Percentiles rank a stretch among this genome's conserved stretches.
Conservation (phyloP, 1,140 invertebrate species). For the Pemphigus obesinymphae region DNA sequence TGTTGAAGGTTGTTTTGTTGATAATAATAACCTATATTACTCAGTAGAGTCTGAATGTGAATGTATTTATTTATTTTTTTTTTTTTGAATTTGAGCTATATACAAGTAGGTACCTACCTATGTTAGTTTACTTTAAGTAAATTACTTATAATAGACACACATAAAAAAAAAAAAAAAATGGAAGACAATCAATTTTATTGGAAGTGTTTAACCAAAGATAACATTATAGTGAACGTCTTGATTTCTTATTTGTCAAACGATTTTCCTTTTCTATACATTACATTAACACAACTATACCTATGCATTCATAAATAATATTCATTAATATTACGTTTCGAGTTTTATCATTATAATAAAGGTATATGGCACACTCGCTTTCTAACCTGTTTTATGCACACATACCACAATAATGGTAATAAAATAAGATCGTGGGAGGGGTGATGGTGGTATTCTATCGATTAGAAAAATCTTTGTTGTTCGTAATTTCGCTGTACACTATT, state of each 20-base stretch:
- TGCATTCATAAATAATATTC: neutral
- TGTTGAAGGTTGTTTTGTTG: too few species aligned
- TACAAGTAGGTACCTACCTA: too few species aligned
- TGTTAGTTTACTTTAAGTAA: neutral
- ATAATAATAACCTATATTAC: too few species aligned
- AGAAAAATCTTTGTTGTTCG: constrained; percentile 24
- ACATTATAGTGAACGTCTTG: neutral
- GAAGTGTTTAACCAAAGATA: neutral
- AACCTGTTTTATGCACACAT: neutral
- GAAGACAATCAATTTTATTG: constrained; percentile 19
- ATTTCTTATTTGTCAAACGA: neutral
- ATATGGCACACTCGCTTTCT: neutral
- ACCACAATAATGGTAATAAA: neutral
- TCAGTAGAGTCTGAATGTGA: too few species aligned
- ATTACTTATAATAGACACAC: neutral
- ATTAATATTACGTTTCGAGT: neutral
- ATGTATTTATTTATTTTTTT: too few species aligned
- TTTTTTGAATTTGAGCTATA: neutral
- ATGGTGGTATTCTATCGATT: neutral
- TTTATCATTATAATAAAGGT: neutral
- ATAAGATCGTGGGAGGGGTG: neutral
- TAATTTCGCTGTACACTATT: constrained; percentile 5
- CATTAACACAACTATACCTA: neutral
- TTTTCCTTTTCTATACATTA: neutral
- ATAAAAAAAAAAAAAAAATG: constrained; percentile 17